These are phyloP conservation scores for Neogale vison DNA, from an alignment of 2,113 vertebrate species.

Conservation along the genomic window DNA sequence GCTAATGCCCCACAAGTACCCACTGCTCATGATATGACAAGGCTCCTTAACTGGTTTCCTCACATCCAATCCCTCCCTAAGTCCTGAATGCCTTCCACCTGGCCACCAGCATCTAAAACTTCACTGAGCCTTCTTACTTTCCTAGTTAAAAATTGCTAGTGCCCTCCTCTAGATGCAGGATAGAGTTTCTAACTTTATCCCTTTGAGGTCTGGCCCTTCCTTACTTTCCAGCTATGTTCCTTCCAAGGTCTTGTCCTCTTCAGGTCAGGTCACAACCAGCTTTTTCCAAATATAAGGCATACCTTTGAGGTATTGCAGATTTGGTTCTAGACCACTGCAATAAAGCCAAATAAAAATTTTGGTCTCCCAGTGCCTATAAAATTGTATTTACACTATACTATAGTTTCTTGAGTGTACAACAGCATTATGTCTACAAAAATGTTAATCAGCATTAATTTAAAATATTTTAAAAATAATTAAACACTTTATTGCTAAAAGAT, in stretches of 20 bases:
- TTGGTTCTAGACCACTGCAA: background rate
- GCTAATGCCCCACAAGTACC: background rate
- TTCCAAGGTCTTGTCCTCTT: background rate
- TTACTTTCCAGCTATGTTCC: background rate
- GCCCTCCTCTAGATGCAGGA: background rate
- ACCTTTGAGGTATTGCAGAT: background rate
- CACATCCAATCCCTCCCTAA: background rate
- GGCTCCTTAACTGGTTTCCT: background rate
- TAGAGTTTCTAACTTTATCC: background rate
- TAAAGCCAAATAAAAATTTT: background rate
- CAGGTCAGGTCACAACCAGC: background rate
- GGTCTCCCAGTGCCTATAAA: background rate
- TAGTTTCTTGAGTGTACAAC: background rate
- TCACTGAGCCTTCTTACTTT: background rate
- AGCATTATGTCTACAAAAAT: background rate
- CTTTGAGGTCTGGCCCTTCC: background rate
- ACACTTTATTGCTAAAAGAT: background rate
- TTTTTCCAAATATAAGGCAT: background rate
- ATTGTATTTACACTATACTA: background rate
- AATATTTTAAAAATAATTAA: background rate
- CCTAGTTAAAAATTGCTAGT: background rate
- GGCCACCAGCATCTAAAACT: background rate
- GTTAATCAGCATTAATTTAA: background rate
- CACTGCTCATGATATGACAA: background rate
- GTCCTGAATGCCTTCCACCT: background rate